Evolutionary conservation across 2,888 invertebrate genomes (phyloP), one percentile per base, ranked within the genome.

Genomic region (Colletes collaris): DNA sequence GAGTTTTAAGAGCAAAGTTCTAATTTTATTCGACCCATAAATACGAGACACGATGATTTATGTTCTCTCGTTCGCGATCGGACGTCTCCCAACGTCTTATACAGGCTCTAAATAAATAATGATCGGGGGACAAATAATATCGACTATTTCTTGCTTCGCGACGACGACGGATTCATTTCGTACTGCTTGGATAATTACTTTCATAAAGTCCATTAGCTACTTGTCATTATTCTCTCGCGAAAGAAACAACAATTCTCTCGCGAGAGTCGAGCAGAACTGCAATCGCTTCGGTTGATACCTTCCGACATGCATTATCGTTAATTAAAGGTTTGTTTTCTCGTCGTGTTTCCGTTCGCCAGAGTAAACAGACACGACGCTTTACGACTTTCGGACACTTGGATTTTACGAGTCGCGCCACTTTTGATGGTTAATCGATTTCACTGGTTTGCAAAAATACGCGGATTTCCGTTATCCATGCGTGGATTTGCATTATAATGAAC

Each of bases 321-420:
- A 80, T 80, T 80, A 80, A 74, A 65, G 65, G 49, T 53, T 78
- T 77, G 72, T 77, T 68, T 65, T 56, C 58, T 35, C 67, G 37
- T 19, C 66, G 62, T 16, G 49, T 71, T 71, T 59, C 67, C 64
- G 44, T 13, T 13, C 8, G 44, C 64, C n/a, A 35, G 63, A 49
- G 68, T 50, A 76, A 76, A 79, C 16, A 56, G 63, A 40, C 19
- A 44, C 37, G 62, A 60, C 62, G 80, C 37, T 75, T 76, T 76
- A 72, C 71, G 60, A 66, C 49, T 56, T 13, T 16, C 65, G 11
- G 27, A 37, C 40, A 27, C 27, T 27, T 27, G 27, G 27, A 62
- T 52, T 80, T 73, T 73, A 82, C 69, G 70, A 72, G 71, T 27
- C 55, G 75, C 66, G 64, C 53, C 64, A 63, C 66, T 66, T 60